Evolutionary conservation across 2,888 invertebrate species (phyloP).

Genomic region (Drosophila bunnanda): DNA sequence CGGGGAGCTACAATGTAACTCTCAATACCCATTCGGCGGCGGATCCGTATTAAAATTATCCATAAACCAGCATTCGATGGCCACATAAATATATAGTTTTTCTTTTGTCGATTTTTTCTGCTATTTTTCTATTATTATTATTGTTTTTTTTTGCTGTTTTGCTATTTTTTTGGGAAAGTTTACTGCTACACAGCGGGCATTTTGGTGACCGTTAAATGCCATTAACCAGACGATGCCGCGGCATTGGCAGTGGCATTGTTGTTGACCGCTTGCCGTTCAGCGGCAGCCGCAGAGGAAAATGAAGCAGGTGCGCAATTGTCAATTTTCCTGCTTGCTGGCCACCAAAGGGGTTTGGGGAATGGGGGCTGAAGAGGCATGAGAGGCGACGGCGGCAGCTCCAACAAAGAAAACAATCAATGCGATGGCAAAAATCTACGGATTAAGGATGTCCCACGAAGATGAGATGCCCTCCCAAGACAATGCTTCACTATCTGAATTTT

Average conservation of each 20-base stretch:
- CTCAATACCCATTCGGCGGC: conserved; percentile 11
- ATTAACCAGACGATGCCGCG: conserved; percentile 73
- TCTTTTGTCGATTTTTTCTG: conserved; percentile 17
- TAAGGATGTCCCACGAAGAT: conserved; percentile 23
- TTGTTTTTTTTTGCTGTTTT: conserved; percentile 15
- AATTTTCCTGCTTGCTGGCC: conserved; percentile 69
- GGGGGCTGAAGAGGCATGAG: conserved; percentile 5
- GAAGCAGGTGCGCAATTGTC: conserved; percentile 78
- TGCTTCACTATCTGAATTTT: too few species aligned
- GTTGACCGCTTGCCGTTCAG: conserved; percentile 45
- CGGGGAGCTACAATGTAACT: conserved; percentile 37
- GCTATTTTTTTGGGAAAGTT: conserved; percentile 66
- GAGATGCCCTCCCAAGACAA: conserved; percentile 45
- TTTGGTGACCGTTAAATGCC: conserved; percentile 77
- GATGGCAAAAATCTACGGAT: conserved; percentile 22
- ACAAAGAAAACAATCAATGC: conserved; percentile 70
- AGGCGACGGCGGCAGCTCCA: conserved; percentile 37
- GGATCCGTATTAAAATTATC: conserved; percentile 33
- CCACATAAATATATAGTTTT: conserved; percentile 42
- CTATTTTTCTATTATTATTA: conserved; percentile 40
- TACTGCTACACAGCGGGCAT: conserved; percentile 75
- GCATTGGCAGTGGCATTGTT: conserved; percentile 64
- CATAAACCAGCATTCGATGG: conserved; percentile 31
- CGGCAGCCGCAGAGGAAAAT: conserved; percentile 62
- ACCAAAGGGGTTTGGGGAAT: conserved; percentile 23